Evolutionary conservation across 2,113 vertebrate species (phyloP), one percentile per base, ranked within the genome.

Genomic region (Melanocharis versteri): DNA sequence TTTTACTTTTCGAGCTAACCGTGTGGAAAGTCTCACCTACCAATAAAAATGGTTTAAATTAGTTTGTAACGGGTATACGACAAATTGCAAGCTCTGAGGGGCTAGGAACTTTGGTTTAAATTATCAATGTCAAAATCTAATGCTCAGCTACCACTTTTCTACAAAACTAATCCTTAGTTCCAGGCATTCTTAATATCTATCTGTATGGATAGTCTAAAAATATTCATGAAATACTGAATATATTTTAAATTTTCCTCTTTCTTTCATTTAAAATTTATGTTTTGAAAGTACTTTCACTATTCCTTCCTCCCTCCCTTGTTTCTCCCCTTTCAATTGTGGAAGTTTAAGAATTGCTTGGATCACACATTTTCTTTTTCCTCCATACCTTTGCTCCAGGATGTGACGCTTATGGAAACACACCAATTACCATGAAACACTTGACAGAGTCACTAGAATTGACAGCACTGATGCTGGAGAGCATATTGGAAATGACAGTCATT

Each of bases 401-500:
- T 53, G 83, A 57, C 0, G 3, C 39, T 72, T 61, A n/a, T 16
- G 50, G 66, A 83, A 93, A 42, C 44, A 77, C 60, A 87, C 50
- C 66, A 83, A 68, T 92, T 93, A 42, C 79, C n/a, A 42, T 9
- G 40, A 76, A 94, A 45, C 62, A 77, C 75, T 83, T 79, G 45
- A 88, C 57, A 72, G 69, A 85, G 73, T 69, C 53, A 45, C 82
- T 83, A 14, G 75, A 84, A 45, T 23, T 85, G 78, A 72, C 94
- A 91, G 70, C 39, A 26, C 19, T 85, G 78, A 61, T 83, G 45
- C 23, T 87, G 47, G 61, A 58, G 68, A 87, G 37, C 54, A 72
- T 76, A 94, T 61, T 93, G 84, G 61, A 91, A 97, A 91, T 53
- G 70, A 65, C 77, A 95, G 82, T 90, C 93, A 91, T 82, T 94